A percentile compares a stretch with the other conserved stretches of the same genome.
Evolutionary conservation across 2,888 invertebrate species (phyloP).

Genomic region (Thereva nobilitata): DNA sequence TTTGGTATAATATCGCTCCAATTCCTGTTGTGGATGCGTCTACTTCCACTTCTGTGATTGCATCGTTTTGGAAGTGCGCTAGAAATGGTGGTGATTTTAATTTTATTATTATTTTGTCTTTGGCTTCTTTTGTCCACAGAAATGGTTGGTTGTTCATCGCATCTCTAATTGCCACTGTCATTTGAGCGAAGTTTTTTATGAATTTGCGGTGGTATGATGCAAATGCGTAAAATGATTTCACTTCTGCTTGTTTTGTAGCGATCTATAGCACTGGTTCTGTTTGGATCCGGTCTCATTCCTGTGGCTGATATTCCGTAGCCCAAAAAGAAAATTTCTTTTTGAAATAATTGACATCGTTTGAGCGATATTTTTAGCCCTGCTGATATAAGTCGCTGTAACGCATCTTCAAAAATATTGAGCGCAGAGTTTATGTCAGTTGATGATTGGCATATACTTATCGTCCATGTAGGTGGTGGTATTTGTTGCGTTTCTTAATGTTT

Average conservation of each 20-base stretch:
- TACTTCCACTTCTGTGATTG: background rate
- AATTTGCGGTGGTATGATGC: background rate
- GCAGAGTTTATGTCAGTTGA: background rate
- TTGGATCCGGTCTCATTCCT: too few relatives aligned
- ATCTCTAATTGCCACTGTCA: too few relatives aligned
- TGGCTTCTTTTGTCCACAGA: background rate
- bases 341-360: too few relatives aligned
- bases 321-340: too few relatives aligned
- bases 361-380: too few relatives aligned
- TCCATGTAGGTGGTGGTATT: background rate
- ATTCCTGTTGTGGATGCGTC: background rate
- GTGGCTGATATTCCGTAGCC: too few relatives aligned
- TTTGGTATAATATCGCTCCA: background rate
- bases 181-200: too few relatives aligned
- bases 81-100: background rate
- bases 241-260: background rate
- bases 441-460: background rate
- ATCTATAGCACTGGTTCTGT: too few relatives aligned
- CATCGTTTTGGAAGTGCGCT: background rate
- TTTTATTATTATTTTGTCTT: too few relatives aligned
- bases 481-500: background rate
- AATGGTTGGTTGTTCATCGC: too few relatives aligned
- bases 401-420: too few relatives aligned
- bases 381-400: too few relatives aligned
- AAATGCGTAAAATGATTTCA: slow-evolving; percentile 19